Base-by-base conservation (phyloP, 2,113 vertebrate genomes). In the Corynorhinus townsendii region DNA sequence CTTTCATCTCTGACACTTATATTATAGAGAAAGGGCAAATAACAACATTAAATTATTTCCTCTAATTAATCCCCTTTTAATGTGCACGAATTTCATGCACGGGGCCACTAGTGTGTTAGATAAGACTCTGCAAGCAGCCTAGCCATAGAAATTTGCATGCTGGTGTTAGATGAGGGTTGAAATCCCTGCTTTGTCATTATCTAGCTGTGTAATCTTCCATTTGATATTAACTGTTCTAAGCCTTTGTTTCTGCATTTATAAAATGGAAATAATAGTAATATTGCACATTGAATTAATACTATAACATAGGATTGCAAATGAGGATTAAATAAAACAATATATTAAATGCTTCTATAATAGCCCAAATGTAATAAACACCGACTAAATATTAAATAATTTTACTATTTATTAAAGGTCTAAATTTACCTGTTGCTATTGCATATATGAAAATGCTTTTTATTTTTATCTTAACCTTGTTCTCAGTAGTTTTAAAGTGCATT, bases 381-480 rank as follows among this genome's bases (percentile, higher is more conserved):
- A 76, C 9, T 62, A 73, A 64, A 66, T 88, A 72, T 52, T 49
- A 91, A 85, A 38, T 81, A 59, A 91, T 90, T 90, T 86, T 89
- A 38, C 56, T 62, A 62, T 62, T 11, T 62, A 38, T 56, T 81
- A 15, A 1, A 47, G 5, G 11, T 62, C 17, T 92, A 72, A 81
- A 52, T 89, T 85, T 86, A 54, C 16, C 14, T 89, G 17, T 84
- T 91, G 5, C 7, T 84, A 75, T 28, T 91, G 56, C 30, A 28
- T 89, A 43, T 56, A 38, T 71, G 8, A 89, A 59, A 47, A 77
- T 0, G 0, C 5, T 45, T 76, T 59, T 43, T 15, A 69, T 22
- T 33, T 82, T 66, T 49, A 56, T 8, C 16, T 69, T 86, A 76
- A 33, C 1, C 2, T 69, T 64, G n/a, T 59, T 30, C 7, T 17